Base-by-base conservation (phyloP, 2,888 invertebrate genomes). In the Alsophila aescularia region DNA sequence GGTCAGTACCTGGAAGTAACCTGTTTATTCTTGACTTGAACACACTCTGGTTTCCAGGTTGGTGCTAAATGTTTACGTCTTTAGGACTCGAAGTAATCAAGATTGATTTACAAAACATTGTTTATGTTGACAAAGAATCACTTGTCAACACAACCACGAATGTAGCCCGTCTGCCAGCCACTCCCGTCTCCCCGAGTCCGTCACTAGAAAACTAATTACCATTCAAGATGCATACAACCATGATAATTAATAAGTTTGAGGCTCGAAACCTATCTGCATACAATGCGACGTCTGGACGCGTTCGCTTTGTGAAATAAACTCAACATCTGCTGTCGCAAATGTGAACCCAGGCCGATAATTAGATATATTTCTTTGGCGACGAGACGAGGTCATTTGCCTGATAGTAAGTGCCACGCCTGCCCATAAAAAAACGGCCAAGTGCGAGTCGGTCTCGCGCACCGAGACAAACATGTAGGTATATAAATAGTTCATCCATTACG, bases 221-320 rank as follows among this genome's bases (percentile, higher is more conserved):
- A 89, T 88, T 88, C 87, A 79, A 71, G 69, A 70, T 58, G 75
- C 72, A 69, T 80, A 74, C 75, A 73, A 66, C 73, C 77, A 83
- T 83, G 87, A 88, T 90, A 88, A 90, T 90, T 90, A 89, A 88
- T 90, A 89, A 90, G 85, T 87, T 89, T 84, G 81, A 86, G 81
- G 81, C 55, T 56, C 36, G 70, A 75, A 71, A 64, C 56, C 69
- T 62, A 90, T 90, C 90, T 81, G 79, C 88, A 90, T 90, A 90
- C 90, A 90, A 90, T 90, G 78, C 76, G 37, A 48, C 68, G 78
- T 62, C 60, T 60, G 58, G 75, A 82, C 81, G 80, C 80, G 79
- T 73, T 68, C 69, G 76, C 62, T 72, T 78, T 82, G 67, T 67
- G 71, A 77, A 81, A 81, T 79, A 75, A 69, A 61, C 63, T 66